Conservation (phyloP, 2,113 vertebrate genomes). For the Sorex fumeus region DNA sequence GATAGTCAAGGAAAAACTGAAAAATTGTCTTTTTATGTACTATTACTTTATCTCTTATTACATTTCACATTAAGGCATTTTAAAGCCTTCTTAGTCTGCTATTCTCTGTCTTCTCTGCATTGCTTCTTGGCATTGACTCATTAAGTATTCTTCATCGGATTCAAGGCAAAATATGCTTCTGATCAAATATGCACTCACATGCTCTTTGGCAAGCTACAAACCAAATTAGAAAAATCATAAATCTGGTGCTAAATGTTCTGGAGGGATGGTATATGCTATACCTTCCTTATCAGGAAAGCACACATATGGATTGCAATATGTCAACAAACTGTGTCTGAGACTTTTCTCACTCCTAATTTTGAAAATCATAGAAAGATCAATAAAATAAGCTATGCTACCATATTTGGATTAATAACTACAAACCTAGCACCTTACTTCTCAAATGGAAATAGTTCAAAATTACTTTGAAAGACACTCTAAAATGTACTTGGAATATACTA, state of each 20-base stretch:
- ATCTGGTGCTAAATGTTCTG: constrained; percentile 67
- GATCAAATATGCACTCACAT: constrained; percentile 80
- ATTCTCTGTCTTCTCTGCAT: constrained; percentile 58
- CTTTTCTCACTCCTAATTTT: constrained; percentile 77
- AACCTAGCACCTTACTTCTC: constrained; percentile 66
- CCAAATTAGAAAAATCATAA: constrained; percentile 71
- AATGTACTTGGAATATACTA: constrained; percentile 73
- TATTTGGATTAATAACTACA: constrained; percentile 79
- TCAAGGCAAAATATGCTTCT: constrained; percentile 84
- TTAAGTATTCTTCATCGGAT: constrained; percentile 82
- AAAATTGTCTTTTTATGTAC: constrained; percentile 23
- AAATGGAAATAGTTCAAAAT: constrained; percentile 78
- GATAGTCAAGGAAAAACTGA: constrained; percentile 21
- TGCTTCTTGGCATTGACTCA: constrained; percentile 77
- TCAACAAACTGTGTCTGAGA: constrained; percentile 75
- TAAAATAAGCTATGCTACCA: constrained; percentile 77
- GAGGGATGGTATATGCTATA: constrained; percentile 79
- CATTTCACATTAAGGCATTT: constrained; percentile 54
- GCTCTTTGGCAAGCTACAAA: constrained; percentile 83
- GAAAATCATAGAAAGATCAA: constrained; percentile 81
- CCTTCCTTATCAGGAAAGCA: constrained; percentile 77
- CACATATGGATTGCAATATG: constrained; percentile 83
- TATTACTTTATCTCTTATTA: constrained; percentile 37
- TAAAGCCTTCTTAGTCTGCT: constrained; percentile 53
- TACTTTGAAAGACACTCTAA: constrained; percentile 70